Conservation (phyloP, 2,797 vertebrate species). For the Graptemys geographica region DNA sequence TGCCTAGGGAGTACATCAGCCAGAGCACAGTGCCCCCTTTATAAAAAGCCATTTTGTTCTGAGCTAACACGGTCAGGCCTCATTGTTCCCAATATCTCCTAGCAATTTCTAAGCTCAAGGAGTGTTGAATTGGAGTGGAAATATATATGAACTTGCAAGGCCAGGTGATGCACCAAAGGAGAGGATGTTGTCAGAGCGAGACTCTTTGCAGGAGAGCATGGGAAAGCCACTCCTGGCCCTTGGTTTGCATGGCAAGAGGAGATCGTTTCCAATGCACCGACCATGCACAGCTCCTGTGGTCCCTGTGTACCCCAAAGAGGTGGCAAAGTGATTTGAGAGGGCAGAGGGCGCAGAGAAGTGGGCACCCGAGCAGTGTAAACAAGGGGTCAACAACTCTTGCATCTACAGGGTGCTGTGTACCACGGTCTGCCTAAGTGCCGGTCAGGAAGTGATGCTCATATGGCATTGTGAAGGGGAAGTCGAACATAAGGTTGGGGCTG, state of each 20-base stretch:
- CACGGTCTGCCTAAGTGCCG: not conserved
- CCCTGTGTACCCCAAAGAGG: not conserved
- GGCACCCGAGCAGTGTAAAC: not conserved
- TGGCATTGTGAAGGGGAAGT: not conserved
- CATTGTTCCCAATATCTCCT: constrained; percentile 47
- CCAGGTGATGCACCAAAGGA: not conserved
- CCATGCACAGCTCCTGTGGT: not conserved
- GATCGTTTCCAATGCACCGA: not conserved
- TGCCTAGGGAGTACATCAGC: not conserved
- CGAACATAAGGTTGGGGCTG: not conserved
- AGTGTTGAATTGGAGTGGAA: constrained; percentile 31
- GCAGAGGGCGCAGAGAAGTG: not conserved
- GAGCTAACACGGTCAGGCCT: constrained; percentile 58
- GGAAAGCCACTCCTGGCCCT: not conserved
- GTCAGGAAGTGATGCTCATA: not conserved
- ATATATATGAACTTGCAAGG: constrained; percentile 3
- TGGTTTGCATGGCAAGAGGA: not conserved
- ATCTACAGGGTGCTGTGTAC: not conserved
- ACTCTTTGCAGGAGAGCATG: not conserved
- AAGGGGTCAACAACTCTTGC: not conserved
- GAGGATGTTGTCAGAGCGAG: rapidly evolving
- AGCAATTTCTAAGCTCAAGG: constrained; percentile 42
- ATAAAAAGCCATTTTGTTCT: constrained; percentile 24
- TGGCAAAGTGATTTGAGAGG: not conserved
- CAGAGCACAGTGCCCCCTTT: constrained; percentile 3